Conservation (phyloP, 2,888 invertebrate genomes). For the Eledone cirrhosa region DNA sequence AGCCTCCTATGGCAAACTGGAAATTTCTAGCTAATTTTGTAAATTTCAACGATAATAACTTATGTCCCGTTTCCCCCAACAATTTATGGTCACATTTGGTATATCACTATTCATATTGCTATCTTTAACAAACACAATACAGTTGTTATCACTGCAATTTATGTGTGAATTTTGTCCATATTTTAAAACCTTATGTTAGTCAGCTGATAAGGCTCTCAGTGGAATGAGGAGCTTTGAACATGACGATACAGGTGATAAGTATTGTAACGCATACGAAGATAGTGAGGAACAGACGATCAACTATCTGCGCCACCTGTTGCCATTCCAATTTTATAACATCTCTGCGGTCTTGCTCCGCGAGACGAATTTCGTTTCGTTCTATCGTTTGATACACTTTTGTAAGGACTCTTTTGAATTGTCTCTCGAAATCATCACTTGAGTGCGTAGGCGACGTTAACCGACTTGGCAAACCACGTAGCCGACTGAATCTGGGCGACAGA, state of each 20-base stretch:
- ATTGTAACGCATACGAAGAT: slow-evolving; percentile 65
- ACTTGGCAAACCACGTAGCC: slow-evolving; percentile 36
- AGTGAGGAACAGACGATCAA: slow-evolving; percentile 72
- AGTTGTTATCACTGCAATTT: too few species aligned
- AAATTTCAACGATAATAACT: too few species aligned
- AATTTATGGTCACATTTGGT: background rate
- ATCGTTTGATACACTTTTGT: slow-evolving; percentile 78
- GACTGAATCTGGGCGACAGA: slow-evolving; percentile 27
- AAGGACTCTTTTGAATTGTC: slow-evolving; percentile 75
- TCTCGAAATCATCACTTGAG: slow-evolving; percentile 70
- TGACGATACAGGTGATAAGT: slow-evolving; percentile 65
- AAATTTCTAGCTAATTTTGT: too few species aligned
- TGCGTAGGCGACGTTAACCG: slow-evolving; percentile 33
- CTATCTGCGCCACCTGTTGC: slow-evolving; percentile 76
- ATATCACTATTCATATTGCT: background rate
- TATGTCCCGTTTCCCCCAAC: too few species aligned
- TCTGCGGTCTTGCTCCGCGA: slow-evolving; percentile 79
- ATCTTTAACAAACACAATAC: too few species aligned
- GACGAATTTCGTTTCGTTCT: slow-evolving; percentile 78
- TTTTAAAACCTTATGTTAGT: background rate
- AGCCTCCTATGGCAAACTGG: too few species aligned
- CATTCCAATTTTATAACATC: slow-evolving; percentile 84
- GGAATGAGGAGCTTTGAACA: slow-evolving; percentile 31
- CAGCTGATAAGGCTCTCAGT: slow-evolving; percentile 27
- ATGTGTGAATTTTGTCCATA: too few species aligned